phyloP scores from a whole-genome alignment of 2,113 vertebrate species.

The Pseudolaguvia tuberculata region DNA sequence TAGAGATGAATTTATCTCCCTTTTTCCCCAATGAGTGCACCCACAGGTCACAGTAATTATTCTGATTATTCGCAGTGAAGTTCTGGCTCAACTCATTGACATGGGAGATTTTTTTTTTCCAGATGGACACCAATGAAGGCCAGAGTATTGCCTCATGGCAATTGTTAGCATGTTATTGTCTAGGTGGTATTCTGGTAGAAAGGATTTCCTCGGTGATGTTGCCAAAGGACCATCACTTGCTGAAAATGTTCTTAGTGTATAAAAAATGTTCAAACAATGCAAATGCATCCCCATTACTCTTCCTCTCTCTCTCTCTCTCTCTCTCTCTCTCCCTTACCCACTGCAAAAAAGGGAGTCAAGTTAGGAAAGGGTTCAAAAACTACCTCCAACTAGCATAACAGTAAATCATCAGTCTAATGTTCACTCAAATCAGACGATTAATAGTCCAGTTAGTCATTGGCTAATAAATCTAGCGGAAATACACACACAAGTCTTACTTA shows the following conservation, averaged over 20 bases:
- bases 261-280: neutral
- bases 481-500: conserved; percentile 4
- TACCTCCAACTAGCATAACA: neutral
- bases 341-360: neutral
- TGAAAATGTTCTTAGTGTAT: too few relatives aligned
- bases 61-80: too few relatives aligned
- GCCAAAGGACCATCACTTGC: too few relatives aligned
- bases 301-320: neutral
- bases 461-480: conserved; percentile 24
- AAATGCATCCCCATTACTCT: neutral
- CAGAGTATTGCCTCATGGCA: conserved; percentile 25
- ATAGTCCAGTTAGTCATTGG: neutral
- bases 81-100: conserved; percentile 62
- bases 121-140: conserved; percentile 48
- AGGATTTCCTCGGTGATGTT: too few relatives aligned
- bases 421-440: neutral
- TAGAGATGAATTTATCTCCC: neutral
- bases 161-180: conserved; percentile 34
- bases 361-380: conserved; percentile 11
- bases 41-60: too few relatives aligned
- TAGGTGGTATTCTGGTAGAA: conserved; percentile 43
- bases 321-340: neutral
- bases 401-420: conserved; percentile 3
- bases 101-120: too few relatives aligned
- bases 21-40: neutral